Conservation (phyloP, 2,113 vertebrate genomes). For the Crotalus tigris region DNA sequence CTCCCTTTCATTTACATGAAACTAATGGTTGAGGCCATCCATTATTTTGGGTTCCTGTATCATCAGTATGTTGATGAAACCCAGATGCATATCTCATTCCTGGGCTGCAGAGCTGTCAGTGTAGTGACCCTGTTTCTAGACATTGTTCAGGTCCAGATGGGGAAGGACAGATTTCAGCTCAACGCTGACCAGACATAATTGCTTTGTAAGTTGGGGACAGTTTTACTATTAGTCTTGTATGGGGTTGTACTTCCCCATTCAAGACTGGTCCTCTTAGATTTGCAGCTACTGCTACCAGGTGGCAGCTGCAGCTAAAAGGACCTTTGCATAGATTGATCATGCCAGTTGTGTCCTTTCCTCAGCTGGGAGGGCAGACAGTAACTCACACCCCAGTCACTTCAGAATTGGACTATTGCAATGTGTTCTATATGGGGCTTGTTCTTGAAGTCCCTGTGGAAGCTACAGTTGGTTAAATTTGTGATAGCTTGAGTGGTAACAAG, state of each 20-base stretch:
- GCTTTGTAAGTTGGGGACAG: background rate
- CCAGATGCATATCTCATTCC: background rate
- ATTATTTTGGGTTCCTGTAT: background rate
- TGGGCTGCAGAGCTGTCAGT: background rate
- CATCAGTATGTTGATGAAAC: background rate
- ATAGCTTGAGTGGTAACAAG: background rate
- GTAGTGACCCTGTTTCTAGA: background rate
- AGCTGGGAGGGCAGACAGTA: background rate
- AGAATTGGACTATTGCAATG: background rate
- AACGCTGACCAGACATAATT: background rate
- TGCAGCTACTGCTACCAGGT: background rate
- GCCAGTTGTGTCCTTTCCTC: background rate
- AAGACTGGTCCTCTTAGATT: background rate
- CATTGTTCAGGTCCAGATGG: background rate
- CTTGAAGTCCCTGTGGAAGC: background rate
- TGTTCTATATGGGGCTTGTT: background rate
- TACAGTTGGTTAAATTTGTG: background rate
- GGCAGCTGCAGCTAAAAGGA: background rate
- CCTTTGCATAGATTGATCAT: background rate
- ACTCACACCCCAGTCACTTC: background rate
- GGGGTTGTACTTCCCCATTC: background rate
- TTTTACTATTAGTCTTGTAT: background rate
- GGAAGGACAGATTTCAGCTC: background rate
- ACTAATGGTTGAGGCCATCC: background rate
- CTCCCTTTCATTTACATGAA: background rate